These are phyloP conservation scores for Malurus leucopterus DNA, from an alignment of 2,797 vertebrate species.

Conservation along the genomic window DNA sequence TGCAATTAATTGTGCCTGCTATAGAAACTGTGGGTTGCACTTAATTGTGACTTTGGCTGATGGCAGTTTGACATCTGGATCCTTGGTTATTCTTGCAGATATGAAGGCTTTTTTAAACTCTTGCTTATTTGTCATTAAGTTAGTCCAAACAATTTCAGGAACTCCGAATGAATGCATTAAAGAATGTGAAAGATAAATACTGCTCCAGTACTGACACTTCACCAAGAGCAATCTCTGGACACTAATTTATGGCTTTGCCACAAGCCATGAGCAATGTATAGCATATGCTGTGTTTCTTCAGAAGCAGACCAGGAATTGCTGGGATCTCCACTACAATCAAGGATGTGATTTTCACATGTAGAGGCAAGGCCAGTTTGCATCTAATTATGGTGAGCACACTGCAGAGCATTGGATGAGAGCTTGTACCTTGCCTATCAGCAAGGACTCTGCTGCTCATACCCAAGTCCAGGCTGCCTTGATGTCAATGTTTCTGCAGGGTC, in stretches of 20 bases:
- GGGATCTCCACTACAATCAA: not conserved
- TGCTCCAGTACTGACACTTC: not conserved
- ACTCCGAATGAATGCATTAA: not conserved
- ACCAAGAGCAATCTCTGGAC: not conserved
- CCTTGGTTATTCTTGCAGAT: slow-evolving; percentile 18
- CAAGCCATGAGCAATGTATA: not conserved
- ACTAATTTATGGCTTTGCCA: not conserved
- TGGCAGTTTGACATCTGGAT: slow-evolving; percentile 23
- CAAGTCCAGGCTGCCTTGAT: not conserved
- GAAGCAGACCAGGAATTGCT: not conserved
- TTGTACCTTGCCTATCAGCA: not conserved
- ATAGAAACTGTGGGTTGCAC: not conserved
- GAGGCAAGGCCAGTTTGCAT: not conserved
- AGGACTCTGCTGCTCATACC: not conserved
- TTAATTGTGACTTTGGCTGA: slow-evolving; percentile 36
- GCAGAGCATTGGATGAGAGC: not conserved
- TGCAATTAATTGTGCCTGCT: slow-evolving; percentile 24
- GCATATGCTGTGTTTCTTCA: not conserved
- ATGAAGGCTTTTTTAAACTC: not conserved
- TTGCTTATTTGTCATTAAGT: slow-evolving; percentile 10
- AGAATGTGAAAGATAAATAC: not conserved
- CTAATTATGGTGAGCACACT: not conserved
- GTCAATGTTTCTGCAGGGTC: not conserved
- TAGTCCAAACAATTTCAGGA: not conserved
- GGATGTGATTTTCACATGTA: not conserved